Conservation (phyloP, 1,140 invertebrate genomes). For the Drosophila lowei region DNA sequence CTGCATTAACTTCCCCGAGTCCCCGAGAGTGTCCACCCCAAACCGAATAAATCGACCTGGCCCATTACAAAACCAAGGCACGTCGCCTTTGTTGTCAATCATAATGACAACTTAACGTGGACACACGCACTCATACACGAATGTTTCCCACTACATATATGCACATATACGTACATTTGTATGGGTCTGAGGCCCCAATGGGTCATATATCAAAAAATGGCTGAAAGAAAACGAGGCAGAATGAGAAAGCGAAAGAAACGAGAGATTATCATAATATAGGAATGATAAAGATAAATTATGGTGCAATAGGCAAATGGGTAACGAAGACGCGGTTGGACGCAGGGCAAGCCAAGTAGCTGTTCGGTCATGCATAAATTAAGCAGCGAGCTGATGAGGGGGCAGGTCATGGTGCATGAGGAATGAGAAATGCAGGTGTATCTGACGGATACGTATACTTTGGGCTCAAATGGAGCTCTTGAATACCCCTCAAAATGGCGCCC, state of each 20-base stretch:
- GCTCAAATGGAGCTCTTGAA: too few relatives aligned
- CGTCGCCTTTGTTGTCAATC: slow-evolving; percentile 51
- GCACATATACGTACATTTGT: slow-evolving; percentile 15
- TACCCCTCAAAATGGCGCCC: too few relatives aligned
- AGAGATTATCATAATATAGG: slow-evolving; percentile 42
- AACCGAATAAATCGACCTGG: slow-evolving; percentile 44
- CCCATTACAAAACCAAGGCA: slow-evolving; percentile 45
- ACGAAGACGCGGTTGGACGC: too few relatives aligned
- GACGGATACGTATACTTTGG: too few relatives aligned
- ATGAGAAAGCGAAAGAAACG: slow-evolving; percentile 20
- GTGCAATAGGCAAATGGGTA: slow-evolving; percentile 19
- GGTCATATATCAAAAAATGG: slow-evolving; percentile 48
- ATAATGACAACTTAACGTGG: slow-evolving; percentile 52
- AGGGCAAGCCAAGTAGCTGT: slow-evolving; percentile 2
- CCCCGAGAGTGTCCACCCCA: neutral
- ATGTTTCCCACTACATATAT: too few relatives aligned
- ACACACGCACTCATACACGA: slow-evolving; percentile 5
- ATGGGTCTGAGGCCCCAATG: slow-evolving; percentile 27
- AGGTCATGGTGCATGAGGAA: too few relatives aligned
- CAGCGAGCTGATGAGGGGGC: too few relatives aligned
- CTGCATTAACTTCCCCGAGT: slow-evolving; percentile 29
- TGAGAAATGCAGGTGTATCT: too few relatives aligned
- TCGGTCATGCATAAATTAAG: slow-evolving; percentile 40
- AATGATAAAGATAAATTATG: slow-evolving; percentile 52
- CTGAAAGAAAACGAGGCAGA: slow-evolving; percentile 15